Base-by-base conservation (phyloP, 2,113 vertebrate species). In the Dolichallabes microphthalmus region DNA sequence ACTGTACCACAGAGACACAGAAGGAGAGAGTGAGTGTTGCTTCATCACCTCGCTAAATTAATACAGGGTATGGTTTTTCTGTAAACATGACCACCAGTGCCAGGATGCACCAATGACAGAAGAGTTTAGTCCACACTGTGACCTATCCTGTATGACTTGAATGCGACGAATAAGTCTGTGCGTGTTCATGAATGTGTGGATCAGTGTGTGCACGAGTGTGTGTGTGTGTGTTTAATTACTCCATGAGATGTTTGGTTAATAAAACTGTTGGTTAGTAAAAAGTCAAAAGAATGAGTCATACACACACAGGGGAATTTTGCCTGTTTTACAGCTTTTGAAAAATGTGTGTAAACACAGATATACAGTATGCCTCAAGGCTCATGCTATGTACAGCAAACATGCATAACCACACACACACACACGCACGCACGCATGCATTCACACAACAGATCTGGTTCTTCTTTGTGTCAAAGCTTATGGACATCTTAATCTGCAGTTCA, bases 31-130 rank as follows among this genome's bases (percentile, higher is more conserved):
- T 1, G 76, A 35, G 76, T 78, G 55, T 78, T 35, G 30, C 76
- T 78, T 60, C 55, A 78, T 78, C 55, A 78, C 53, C 75, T 78
- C 30, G 2, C 30, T 78, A 78, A 58, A 78, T 78, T 78, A 78
- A 58, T 78, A 78, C 76, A 78, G 35, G 53, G 53, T 57, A 27
- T 78, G 53, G 58, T 22, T 58, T 58, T 19, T 58, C 75, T 57
- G 17, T 57, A 78, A 78, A 78, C 76, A 60, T 78, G 76, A 20
- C 76, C 55, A 60, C 10, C 22, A 25, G 55, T 78, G 9, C 55
- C 76, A 78, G 30, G 55, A 78, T 78, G 27, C 13, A 30, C 27
- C 55, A 78, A 78, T 30, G 20, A 78, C 76, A 60, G 55, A 60
- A 58, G 55, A 78, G 75, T 57, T 57, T 19, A 32, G 55, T 78